phyloP scores from a whole-genome alignment of 1,140 invertebrate species.

The Centruroides vittatus region DNA sequence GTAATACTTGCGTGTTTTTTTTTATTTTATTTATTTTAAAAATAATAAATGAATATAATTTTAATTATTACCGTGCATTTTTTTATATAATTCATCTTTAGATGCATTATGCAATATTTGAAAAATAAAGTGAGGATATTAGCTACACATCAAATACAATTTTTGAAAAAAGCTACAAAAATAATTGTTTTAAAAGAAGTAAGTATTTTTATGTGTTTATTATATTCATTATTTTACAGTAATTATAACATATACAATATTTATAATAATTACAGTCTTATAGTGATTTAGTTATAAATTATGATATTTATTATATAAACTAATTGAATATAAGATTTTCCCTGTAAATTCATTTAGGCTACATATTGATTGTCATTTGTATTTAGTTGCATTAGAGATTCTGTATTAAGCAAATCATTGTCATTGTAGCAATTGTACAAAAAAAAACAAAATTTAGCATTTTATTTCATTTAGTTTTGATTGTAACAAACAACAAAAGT shows the following conservation, averaged over 20 bases:
- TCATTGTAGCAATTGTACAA: too few species aligned
- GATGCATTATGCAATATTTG: slow-evolving; percentile 39
- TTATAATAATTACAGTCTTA: too few species aligned
- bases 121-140: slow-evolving; percentile 27
- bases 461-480: too few species aligned
- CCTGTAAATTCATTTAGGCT: too few species aligned
- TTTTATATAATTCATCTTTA: slow-evolving; percentile 15
- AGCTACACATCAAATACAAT: slow-evolving; percentile 33
- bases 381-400: too few species aligned
- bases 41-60: background rate
- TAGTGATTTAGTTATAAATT: too few species aligned
- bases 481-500: too few species aligned
- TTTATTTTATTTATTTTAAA: background rate
- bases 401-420: too few species aligned
- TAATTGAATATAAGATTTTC: too few species aligned
- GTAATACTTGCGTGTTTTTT: slow-evolving; percentile 5
- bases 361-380: too few species aligned
- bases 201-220: background rate
- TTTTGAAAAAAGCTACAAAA: slow-evolving; percentile 50
- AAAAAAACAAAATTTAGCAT: too few species aligned
- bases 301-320: too few species aligned
- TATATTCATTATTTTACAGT: background rate
- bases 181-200: slow-evolving; percentile 57
- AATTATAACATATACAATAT: background rate
- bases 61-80: background rate